phyloP scores from a whole-genome alignment of 1,140 invertebrate species.

The Halesus radiatus region DNA sequence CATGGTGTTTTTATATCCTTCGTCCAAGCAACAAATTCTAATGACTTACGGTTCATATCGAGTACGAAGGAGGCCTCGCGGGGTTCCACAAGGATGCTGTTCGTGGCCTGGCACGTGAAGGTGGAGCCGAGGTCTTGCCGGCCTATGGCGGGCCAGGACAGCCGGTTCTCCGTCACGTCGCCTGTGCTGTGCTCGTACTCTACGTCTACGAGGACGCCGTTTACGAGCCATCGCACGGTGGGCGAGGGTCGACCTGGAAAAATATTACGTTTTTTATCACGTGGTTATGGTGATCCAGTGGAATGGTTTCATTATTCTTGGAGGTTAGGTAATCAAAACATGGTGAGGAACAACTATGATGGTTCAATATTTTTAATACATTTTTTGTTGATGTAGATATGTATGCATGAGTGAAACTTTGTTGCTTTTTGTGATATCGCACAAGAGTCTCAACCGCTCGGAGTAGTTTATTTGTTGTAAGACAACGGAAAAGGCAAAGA shows the following conservation, averaged over 20 bases:
- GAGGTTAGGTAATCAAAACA: too few relatives aligned
- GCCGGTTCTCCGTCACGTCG: constrained; percentile 87
- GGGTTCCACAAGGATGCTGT: constrained; percentile 84
- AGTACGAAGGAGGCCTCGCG: constrained; percentile 81
- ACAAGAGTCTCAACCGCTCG: too few relatives aligned
- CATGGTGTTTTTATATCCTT: neutral
- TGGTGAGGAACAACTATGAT: too few relatives aligned
- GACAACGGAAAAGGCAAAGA: too few relatives aligned
- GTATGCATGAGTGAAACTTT: too few relatives aligned
- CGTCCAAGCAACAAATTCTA: neutral
- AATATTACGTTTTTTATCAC: neutral
- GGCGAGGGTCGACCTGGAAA: constrained; percentile 75
- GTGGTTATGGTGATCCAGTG: too few relatives aligned
- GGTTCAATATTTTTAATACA: too few relatives aligned
- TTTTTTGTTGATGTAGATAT: too few relatives aligned
- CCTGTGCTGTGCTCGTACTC: constrained; percentile 85
- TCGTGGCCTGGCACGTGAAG: constrained; percentile 87
- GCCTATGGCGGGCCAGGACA: constrained; percentile 80
- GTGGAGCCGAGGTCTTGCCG: constrained; percentile 85
- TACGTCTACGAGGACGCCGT: constrained; percentile 83
- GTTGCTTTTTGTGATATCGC: too few relatives aligned
- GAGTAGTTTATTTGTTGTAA: too few relatives aligned
- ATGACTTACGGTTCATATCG: constrained; percentile 86
- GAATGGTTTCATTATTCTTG: too few relatives aligned
- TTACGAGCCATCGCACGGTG: constrained; percentile 79